A percentile compares a stretch with the other conserved stretches of the same genome.
Evolutionary conservation across 2,113 vertebrate species (phyloP).

Genomic region (Mandrillus leucophaeus): DNA sequence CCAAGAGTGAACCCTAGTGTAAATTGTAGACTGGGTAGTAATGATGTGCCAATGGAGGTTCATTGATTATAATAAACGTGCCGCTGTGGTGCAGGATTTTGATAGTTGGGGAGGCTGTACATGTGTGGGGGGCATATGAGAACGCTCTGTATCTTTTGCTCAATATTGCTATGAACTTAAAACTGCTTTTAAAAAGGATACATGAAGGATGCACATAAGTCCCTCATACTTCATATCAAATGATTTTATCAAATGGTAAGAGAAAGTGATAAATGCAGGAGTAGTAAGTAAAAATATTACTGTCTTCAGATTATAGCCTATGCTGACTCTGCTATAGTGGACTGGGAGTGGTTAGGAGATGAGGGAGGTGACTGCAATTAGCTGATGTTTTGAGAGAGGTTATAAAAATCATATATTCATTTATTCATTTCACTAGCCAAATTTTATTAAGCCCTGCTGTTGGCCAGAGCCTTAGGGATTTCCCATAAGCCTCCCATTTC

Average conservation of each 20-base stretch:
- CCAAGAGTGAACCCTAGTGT: background rate
- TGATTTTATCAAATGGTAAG: slow-evolving; percentile 8
- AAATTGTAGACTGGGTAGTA: background rate
- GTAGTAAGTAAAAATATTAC: background rate
- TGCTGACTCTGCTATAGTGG: background rate
- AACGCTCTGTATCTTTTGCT: background rate
- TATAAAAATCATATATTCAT: background rate
- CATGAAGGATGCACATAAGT: background rate
- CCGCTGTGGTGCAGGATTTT: background rate
- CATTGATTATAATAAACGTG: background rate
- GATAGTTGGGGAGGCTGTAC: background rate
- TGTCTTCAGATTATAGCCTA: background rate
- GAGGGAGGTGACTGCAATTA: background rate
- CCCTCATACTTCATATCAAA: background rate
- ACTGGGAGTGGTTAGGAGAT: background rate
- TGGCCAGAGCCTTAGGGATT: background rate
- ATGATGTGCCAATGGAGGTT: background rate
- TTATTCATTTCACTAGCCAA: background rate
- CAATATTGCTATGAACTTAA: background rate
- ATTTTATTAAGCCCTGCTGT: background rate
- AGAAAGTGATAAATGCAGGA: background rate
- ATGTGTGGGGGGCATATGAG: rapidly evolving
- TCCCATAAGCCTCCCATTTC: background rate
- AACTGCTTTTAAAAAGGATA: background rate
- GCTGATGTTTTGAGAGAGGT: background rate